Evolutionary conservation across 2,888 invertebrate genomes (phyloP), one percentile per base, ranked within the genome.

Genomic region (Calameuta idolon): DNA sequence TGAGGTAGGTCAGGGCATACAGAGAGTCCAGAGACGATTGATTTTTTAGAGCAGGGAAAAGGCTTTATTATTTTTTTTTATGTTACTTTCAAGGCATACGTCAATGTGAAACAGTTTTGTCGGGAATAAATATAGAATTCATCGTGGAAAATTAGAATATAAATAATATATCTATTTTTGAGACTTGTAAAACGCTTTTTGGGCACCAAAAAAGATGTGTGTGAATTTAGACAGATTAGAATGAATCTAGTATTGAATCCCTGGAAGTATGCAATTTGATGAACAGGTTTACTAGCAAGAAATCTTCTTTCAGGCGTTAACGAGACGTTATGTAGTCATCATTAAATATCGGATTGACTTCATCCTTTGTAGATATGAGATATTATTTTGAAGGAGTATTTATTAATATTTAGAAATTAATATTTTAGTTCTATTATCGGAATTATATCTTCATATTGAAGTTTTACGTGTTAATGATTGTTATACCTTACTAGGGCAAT

Each of bases 1-100:
- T 69, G n/a, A 73, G 79, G 76, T 74, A 79, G 79, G 79, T 79
- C 78, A 76, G n/a, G 30, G 31, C 31, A 55, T 55, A 55, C 23
- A 55, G 55, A 55, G 23, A 23, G 55, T 23, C 55, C 9, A 55
- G 9, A 55, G 55, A 55, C 23, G 55, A 55, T 55, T 55, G 55
- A 55, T 55, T 55, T 55, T 55, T 23, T 55, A 9, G 55, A 55
- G 23, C 23, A 55, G 55, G 23, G 55, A 23, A 23, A 55, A 55
- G 23, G 55, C 55, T 55, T 23, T 9, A 5, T 55, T 5, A 40
- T 55, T 23, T 23, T 4, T 37, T 23, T 23, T 9, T 23, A 55
- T 55, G 23, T 23, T 23, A 55, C 23, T 5, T 55, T 23, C 9
- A 0, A 55, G 55, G 23, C 5, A 23, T 9, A 23, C 9, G 9